Conservation (phyloP, 2,113 vertebrate genomes). For the Xenopus laevis region DNA sequence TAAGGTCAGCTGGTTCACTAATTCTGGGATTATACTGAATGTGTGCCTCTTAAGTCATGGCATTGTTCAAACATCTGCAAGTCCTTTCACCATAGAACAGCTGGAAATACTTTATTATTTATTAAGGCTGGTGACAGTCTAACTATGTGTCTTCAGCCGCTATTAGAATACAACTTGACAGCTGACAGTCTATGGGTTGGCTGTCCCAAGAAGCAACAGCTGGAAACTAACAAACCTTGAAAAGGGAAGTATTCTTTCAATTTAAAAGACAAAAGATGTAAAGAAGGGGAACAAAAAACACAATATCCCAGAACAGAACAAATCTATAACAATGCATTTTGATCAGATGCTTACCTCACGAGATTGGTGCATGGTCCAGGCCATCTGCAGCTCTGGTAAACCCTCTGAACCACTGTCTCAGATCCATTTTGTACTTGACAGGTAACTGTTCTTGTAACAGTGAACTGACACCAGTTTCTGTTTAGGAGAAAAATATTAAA, state of each 20-base stretch:
- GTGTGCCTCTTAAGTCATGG: too few relatives aligned
- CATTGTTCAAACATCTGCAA: too few relatives aligned
- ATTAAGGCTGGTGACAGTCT: background rate
- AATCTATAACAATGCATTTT: background rate
- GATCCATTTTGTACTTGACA: slow-evolving; percentile 93
- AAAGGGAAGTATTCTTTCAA: background rate
- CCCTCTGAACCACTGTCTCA: slow-evolving; percentile 84
- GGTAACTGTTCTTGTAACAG: slow-evolving; percentile 80
- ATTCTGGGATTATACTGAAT: too few relatives aligned
- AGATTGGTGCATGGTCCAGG: slow-evolving; percentile 88
- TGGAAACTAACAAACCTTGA: background rate
- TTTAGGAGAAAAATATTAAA: slow-evolving; percentile 37
- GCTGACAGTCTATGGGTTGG: background rate
- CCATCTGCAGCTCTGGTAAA: slow-evolving; percentile 92
- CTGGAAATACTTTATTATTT: background rate
- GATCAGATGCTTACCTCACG: slow-evolving; percentile 75
- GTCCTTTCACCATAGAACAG: too few relatives aligned
- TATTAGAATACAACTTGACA: background rate
- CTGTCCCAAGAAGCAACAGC: background rate
- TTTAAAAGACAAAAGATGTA: too few relatives aligned
- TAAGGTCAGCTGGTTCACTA: too few relatives aligned
- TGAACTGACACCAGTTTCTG: slow-evolving; percentile 95
- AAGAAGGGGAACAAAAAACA: background rate
- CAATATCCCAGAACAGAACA: background rate
- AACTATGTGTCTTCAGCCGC: background rate